Percentiles rank a stretch among this genome's conserved stretches.
These are phyloP conservation scores for Oryzias celebensis DNA, from an alignment of 2,113 vertebrate genomes.

Conservation along the genomic window DNA sequence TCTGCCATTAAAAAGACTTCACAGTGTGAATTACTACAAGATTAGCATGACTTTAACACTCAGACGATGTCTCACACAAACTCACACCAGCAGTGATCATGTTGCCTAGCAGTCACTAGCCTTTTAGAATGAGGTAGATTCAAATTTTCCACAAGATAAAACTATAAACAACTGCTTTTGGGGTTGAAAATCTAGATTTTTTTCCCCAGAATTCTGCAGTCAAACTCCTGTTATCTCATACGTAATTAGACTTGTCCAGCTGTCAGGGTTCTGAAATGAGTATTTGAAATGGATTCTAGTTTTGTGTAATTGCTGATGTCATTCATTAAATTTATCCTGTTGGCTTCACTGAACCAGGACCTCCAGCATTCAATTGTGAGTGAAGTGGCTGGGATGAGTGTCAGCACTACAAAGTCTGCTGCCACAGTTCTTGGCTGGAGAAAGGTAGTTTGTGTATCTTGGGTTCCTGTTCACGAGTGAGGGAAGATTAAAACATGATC, in stretches of 20 bases:
- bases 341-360: too few species aligned
- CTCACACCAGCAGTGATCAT: neutral
- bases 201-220: neutral
- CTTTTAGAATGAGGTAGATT: neutral
- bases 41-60: slow-evolving; percentile 31
- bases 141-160: slow-evolving; percentile 2
- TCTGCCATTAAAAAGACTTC: slow-evolving; percentile 31
- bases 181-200: slow-evolving; percentile 41
- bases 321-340: too few species aligned
- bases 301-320: slow-evolving; percentile 17
- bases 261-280: slow-evolving; percentile 28
- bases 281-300: slow-evolving; percentile 26
- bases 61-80: neutral
- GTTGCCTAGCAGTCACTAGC: slow-evolving; percentile 6
- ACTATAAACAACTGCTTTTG: slow-evolving; percentile 9
- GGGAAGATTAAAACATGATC: too few species aligned
- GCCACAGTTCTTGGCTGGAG: too few species aligned
- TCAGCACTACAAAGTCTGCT: too few species aligned
- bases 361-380: too few species aligned
- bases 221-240: neutral
- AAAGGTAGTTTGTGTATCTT: too few species aligned
- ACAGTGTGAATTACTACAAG: slow-evolving; percentile 25
- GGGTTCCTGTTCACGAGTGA: too few species aligned
- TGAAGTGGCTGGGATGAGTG: too few species aligned
- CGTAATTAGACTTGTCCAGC: neutral